Evolutionary conservation across 2,113 vertebrate genomes (phyloP).

Genomic region (Pycnonotus jocosus): DNA sequence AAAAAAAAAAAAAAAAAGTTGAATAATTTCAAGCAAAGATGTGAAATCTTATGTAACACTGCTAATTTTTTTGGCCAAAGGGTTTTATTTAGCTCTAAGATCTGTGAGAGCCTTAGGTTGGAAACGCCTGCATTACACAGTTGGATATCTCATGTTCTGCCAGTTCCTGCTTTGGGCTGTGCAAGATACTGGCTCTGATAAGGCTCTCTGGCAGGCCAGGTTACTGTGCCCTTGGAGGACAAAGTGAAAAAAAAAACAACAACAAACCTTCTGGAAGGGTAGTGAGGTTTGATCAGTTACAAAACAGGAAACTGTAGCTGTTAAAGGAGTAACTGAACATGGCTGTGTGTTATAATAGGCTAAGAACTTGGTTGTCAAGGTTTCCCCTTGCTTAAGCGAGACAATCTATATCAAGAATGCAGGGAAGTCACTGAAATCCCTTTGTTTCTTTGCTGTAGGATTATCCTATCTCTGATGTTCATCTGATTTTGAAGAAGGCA

Average conservation of each 20-base stretch:
- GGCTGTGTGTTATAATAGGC: not conserved
- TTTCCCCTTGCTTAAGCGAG: not conserved
- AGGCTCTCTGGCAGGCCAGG: not conserved
- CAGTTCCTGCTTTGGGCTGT: not conserved
- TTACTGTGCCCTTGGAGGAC: not conserved
- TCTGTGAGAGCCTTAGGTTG: not conserved
- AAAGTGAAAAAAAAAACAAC: not conserved
- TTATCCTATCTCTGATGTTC: constrained; percentile 94
- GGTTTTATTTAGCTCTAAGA: not conserved
- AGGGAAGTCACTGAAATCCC: not conserved
- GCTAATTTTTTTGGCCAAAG: not conserved
- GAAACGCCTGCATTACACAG: not conserved
- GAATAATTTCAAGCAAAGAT: not conserved
- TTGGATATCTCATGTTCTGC: not conserved
- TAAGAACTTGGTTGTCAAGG: not conserved
- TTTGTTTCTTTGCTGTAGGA: constrained; percentile 72
- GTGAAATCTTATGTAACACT: not conserved
- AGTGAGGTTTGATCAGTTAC: not conserved
- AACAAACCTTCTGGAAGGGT: not conserved
- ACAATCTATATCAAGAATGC: not conserved
- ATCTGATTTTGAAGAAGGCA: constrained; percentile 90
- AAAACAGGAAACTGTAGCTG: not conserved
- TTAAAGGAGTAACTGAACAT: not conserved
- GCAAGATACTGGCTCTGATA: not conserved
- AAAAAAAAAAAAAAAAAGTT: not conserved